These are phyloP conservation scores for Calosoma granatense DNA, from an alignment of 1,140 invertebrate species.

Conservation along the genomic window DNA sequence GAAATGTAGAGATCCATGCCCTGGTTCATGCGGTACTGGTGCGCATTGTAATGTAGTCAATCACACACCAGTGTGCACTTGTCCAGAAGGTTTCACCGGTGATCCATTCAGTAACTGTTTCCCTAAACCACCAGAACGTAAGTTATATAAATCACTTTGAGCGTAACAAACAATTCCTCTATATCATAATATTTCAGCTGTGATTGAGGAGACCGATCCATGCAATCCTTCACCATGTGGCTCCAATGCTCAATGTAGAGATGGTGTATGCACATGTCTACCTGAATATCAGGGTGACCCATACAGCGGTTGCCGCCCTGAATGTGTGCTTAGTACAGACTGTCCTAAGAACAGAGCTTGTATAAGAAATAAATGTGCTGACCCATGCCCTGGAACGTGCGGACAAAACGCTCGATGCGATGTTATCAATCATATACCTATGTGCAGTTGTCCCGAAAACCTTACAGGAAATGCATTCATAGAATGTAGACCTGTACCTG, in stretches of 20 bases:
- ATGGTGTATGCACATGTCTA: slow-evolving; percentile 44
- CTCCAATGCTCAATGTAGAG: slow-evolving; percentile 51
- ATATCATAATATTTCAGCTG: slow-evolving; percentile 11
- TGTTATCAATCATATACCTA: slow-evolving; percentile 63
- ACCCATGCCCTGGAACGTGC: slow-evolving; percentile 63
- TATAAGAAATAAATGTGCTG: slow-evolving; percentile 55
- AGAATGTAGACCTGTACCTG: slow-evolving; percentile 40
- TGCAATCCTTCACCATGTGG: slow-evolving; percentile 60
- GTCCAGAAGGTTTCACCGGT: slow-evolving; percentile 49
- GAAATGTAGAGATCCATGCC: slow-evolving; percentile 56
- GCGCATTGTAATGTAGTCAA: slow-evolving; percentile 49
- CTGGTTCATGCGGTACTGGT: slow-evolving; percentile 51
- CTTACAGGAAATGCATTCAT: slow-evolving; percentile 67
- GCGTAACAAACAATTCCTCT: neutral
- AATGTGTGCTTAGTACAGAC: slow-evolving; percentile 69
- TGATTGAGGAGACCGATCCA: slow-evolving; percentile 37
- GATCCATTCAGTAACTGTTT: slow-evolving; percentile 54
- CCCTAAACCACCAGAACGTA: slow-evolving; percentile 34
- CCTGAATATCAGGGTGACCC: slow-evolving; percentile 53
- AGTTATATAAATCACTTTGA: slow-evolving; percentile 28
- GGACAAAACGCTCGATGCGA: slow-evolving; percentile 57
- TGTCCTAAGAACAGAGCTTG: slow-evolving; percentile 60
- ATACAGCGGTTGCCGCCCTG: slow-evolving; percentile 57
- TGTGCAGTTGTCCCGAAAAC: slow-evolving; percentile 54
- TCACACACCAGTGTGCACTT: slow-evolving; percentile 51